Base-by-base conservation (phyloP, 2,888 invertebrate genomes). In the Xestoiulus laeticollis region DNA sequence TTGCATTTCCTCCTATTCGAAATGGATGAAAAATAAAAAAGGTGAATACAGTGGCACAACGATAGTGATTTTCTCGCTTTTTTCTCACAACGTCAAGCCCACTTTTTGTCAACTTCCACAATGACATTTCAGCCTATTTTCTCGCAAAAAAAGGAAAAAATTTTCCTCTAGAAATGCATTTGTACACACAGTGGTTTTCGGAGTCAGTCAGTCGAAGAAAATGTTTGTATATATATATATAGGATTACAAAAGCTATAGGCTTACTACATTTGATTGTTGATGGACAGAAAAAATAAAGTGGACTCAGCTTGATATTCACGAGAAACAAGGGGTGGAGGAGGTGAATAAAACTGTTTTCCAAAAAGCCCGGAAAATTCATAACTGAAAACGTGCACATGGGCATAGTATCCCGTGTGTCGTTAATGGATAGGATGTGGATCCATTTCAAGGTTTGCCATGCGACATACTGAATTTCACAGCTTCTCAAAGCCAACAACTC, bases 211-310 rank as follows among this genome's bases (percentile, higher is more conserved):
- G 78, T 78, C 78, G 78, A 30, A 78, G 78, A 78, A 78, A 78
- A 78, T n/a, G n/a, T n/a, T 8, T 78, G 78, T 78, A 30, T 78
- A 30, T 78, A 30, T 68, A n/a, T 78, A 30, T 78, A 78, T 78
- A 30, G 78, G 78, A 30, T 78, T 78, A 78, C 78, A 78, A 78
- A 78, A 78, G 78, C 78, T 14, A n/a, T n/a, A 30, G 78, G 78
- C 78, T 78, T 30, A 12, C 78, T 78, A 30, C 78, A 78, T 26
- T 78, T 26, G 78, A 78, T 78, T 78, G 78, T 78, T 78, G 78
- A 78, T 78, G 78, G 78, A 78, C 78, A 78, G 78, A 78, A 78
- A 78, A 78, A 78, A 78, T 78, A 78, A 78, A 78, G 78, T 78
- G 78, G 78, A 78, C 78, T 78, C 78, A 78, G 78, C 78, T 78